Evolutionary conservation across 2,797 vertebrate species (phyloP), one percentile per base, ranked within the genome.

Genomic region (Todus mexicanus): DNA sequence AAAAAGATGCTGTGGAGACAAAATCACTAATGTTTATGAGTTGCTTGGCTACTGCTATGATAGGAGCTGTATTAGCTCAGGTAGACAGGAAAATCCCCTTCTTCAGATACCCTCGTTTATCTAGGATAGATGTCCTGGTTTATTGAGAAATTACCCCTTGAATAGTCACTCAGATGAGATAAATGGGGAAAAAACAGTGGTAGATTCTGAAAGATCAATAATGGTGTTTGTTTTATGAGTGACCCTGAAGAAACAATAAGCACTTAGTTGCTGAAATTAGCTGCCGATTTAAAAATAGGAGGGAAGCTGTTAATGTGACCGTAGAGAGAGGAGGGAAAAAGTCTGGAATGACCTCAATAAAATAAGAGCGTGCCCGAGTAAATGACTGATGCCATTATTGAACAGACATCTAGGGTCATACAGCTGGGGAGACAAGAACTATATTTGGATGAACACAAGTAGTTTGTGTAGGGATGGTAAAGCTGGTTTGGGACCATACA

Each of bases 231-330:
- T 89, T 96, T 96, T 94, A 94, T 95, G 93, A 91, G 87, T 88
- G 92, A 95, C 95, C 93, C 94, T 94, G 93, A 93, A 95, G 91
- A 95, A 96, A 94, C 93, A 96, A 93, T 94, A 96, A 90, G 90
- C 87, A 86, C 84, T 94, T 94, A 94, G 94, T 90, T 95, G 90
- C 95, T 92, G 94, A 94, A 95, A 96, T 96, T 92, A 96, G 92
- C 89, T 81, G 64, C 87, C 92, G 93, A 94, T 95, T 94, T 95
- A 93, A 95, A 96, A 96, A 96, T 95, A 96, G 95, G 93, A 92
- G 94, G 87, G 89, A 90, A 95, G 82, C 90, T 91, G 87, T 94
- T 95, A 95, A 92, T 87, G 70, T 76, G 84, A 13, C 87, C 88
- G 33, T 70, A 78, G 89, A 75, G 88, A 82, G 56, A 23, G 0